Evolutionary conservation across 2,888 invertebrate species (phyloP), one percentile per base, ranked within the genome.

Genomic region (Hydrotaea cyrtoneurina): DNA sequence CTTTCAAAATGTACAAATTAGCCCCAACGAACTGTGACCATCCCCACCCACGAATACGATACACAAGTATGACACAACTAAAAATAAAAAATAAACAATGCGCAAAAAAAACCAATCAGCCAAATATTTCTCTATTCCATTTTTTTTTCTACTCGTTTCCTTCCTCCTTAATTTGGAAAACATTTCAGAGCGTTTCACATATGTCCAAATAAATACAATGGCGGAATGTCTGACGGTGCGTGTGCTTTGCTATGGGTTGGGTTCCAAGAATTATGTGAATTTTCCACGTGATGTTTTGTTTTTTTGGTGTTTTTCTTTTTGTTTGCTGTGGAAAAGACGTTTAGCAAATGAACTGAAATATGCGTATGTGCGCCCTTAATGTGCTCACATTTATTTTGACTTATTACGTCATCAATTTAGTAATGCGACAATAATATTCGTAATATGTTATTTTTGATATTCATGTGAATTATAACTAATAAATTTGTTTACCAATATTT

Each of bases 321-420:
- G 50, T 46, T 5, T 46, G 8, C 21, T 15, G 19, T n/a, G 7
- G 7, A 31, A 31, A 31, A 21, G 21, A 23, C 57, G 19, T 57
- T 19, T 57, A 57, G 10, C 23, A 57, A 57, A 57, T 57, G 19
- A 21, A 57, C 19, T 31, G 21, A 43, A 21, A 57, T 19, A 43
- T 62, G 17, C 31, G 43, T 31, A 21, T n/a, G 71, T 31, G 7
- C 31, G 7, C 7, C 17, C 13, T 17, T 78, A 78, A 80, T 78
- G 62, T 62, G 64, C 69, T 0, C 23, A 74, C 53, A 80, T 80
- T 83, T 71, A 78, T 78, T 80, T 74, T 78, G 21, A 64, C 43
- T 78, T 78, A 57, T 75, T 77, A 69, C 74, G 43, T 74, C 73
- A 74, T 53, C 69, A 69, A 74, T 66, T 26, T 21, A 66, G 66